Percentiles rank a stretch among this genome's conserved stretches.
These are phyloP conservation scores for Stictocephala bisonia DNA, from an alignment of 2,888 invertebrate species.

Conservation along the genomic window DNA sequence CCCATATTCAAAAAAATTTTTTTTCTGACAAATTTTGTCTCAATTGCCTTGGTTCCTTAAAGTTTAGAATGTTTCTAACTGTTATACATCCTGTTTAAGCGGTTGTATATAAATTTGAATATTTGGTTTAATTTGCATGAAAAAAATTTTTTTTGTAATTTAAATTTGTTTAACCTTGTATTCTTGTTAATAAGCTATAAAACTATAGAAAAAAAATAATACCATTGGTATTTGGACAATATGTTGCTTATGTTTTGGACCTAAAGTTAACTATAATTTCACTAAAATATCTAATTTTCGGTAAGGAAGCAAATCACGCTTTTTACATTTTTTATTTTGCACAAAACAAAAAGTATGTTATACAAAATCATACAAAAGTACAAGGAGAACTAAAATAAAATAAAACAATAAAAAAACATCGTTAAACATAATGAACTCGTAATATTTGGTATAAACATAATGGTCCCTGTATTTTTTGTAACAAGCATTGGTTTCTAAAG, in stretches of 20 bases:
- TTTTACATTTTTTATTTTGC: neutral
- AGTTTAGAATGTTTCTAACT: no score
- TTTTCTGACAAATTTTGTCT: neutral
- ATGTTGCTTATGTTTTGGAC: neutral
- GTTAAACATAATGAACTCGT: no score
- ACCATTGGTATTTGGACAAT: conserved; percentile 1
- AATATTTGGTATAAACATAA: no score
- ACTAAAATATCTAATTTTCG: neutral
- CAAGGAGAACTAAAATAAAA: neutral
- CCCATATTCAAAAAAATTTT: neutral
- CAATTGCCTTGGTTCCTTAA: no score
- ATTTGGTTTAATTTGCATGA: no score
- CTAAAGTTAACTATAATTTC: neutral
- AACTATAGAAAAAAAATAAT: no score
- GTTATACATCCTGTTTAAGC: no score
- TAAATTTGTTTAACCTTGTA: no score
- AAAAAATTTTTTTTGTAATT: no score
- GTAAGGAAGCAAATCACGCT: neutral
- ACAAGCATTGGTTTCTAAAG: neutral
- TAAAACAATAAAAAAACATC: neutral
- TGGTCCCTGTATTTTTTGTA: neutral
- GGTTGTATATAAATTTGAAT: no score
- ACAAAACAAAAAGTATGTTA: neutral
- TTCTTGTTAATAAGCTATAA: no score
- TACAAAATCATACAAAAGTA: no score